phyloP scores from a whole-genome alignment of 2,113 vertebrate genomes.

The Leucopsar rothschildi region DNA sequence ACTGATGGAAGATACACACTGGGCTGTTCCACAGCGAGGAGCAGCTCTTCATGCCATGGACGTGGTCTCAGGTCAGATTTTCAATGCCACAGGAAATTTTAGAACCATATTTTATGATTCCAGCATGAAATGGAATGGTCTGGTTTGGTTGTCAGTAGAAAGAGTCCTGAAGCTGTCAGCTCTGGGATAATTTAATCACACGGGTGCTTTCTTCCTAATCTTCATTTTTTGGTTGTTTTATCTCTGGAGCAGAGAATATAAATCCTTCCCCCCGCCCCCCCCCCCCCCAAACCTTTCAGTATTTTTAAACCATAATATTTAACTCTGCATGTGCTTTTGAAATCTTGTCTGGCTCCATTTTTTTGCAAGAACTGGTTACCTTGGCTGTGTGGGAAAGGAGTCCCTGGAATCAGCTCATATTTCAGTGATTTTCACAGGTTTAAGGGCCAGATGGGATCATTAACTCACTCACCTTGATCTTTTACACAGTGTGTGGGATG shows the following conservation, averaged over 20 bases:
- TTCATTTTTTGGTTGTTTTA: neutral
- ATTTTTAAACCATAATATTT: neutral
- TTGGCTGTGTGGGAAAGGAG: neutral
- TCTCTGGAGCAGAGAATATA: neutral
- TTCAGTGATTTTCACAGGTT: neutral
- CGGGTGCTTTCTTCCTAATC: neutral
- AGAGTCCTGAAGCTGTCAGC: neutral
- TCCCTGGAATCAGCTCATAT: neutral
- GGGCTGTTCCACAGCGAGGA: neutral
- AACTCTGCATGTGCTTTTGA: neutral
- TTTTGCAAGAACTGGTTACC: neutral
- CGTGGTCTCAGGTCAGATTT: neutral
- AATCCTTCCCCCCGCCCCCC: neutral
- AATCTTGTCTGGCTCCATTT: neutral
- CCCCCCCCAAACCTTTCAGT: neutral
- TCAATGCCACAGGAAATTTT: neutral
- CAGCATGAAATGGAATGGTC: neutral
- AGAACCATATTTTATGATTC: neutral
- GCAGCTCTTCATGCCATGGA: accelerated
- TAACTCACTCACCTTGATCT: neutral
- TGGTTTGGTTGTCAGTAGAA: neutral
- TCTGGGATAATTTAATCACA: neutral
- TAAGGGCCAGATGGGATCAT: neutral
- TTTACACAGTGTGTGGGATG: neutral
- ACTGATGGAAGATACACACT: neutral